Evolutionary conservation across 2,888 invertebrate species (phyloP), one percentile per base, ranked within the genome.

Genomic region (Melikaiella ostensackeni): DNA sequence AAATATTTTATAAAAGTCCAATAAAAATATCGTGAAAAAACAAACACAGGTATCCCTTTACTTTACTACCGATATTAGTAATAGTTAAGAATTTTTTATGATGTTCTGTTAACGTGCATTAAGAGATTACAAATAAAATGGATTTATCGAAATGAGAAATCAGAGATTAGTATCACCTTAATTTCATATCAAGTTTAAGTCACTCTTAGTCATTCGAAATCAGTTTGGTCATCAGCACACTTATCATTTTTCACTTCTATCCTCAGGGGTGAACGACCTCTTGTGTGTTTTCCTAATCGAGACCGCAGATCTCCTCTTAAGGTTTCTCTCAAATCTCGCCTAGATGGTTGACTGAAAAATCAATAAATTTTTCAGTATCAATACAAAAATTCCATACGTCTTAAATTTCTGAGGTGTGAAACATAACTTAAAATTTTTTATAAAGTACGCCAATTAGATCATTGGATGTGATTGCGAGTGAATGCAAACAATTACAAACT

Each of bases 241-340:
- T 90, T 90, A 59, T 91, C 91, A 73, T 91, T 91, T 83, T 86
- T 90, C 27, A 91, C 88, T 87, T 91, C 91, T 90, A 91, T 91
- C 82, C 91, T 90, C 21, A 91, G 82, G 4, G 91, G 90, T 16
- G 91, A 91, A 75, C 91, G 88, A n/a, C 87, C 88, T 78, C 88
- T 86, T 30, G 86, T 85, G 38, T 88, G 87, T 81, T 88, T 86
- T 8, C 89, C 88, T 16, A 91, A 85, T 9, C 91, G 86, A 1
- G 89, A 89, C 75, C 90, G 85, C 30, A 91, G 78, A 78, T 91
- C 90, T 2, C 84, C 86, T 30, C 86, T 87, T 55, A 89, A 76
- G 0, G 86, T 85, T 63, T 81, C 84, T 75, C 89, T 86, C 19
- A 88, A 83, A 80, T 89, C 88, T 27, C 82, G 80, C 75, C 80